Evolutionary conservation across 2,888 invertebrate genomes (phyloP), one percentile per base, ranked within the genome.

Genomic region (Hesperia comma): DNA sequence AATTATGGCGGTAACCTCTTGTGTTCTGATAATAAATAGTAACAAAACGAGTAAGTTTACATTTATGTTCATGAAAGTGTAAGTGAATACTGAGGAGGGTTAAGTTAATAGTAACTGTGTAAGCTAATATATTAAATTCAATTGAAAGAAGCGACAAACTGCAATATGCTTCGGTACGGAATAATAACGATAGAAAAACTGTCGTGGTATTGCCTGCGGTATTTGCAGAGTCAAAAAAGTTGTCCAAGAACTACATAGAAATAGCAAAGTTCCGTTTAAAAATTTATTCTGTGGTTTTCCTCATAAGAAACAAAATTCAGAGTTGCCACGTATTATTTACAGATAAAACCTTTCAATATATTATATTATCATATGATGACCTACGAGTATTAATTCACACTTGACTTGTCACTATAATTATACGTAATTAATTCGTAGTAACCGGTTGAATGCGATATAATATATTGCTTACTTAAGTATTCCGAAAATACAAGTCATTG

Each of bases 1-100:
- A 67, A 67, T 67, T 43, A 66, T 60, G 26, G 64, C 26, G 14
- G 26, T 60, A 33, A 53, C 51, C 53, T 61, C 15, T 54, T 54
- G 43, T 54, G 51, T 58, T 60, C 21, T 60, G 15, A 53, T 26
- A 12, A 37, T 14, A 33, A 43, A 5, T 46, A 17, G 17, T 19
- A 49, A 49, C 19, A 12, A 19, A 19, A 49, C 19, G 49, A 19
- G n/a, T 15, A 41, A 41, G 15, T 49, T 12, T 2, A 12, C 19
- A 19, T 19, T 46, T 19, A 49, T 46, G 46, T 46, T 8, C 12
- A 19, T 49, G 19, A 49, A 19, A 49, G 12, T 19, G 19, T 49
- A 49, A 49, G 49, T 19, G 19, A 49, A 49, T 49, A 10, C 49
- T 8, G 17, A 19, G 12, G 17, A 19, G 8, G 12, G 6, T n/a